Percentiles rank a stretch among this genome's conserved stretches.
Conservation (phyloP, 2,888 invertebrate species). For the Tortricodes alternella region DNA sequence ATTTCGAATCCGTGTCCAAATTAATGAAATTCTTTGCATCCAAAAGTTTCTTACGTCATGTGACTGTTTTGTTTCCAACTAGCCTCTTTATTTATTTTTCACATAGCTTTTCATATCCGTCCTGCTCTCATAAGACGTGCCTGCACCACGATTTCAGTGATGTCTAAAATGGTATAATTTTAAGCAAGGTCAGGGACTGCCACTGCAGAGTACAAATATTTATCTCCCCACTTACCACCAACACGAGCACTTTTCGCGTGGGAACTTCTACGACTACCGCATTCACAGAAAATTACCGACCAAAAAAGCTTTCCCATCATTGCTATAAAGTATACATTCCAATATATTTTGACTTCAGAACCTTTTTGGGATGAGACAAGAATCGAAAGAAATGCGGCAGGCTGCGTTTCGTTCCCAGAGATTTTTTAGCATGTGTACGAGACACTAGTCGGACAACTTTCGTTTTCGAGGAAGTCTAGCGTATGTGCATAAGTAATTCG, state of each 20-base stretch:
- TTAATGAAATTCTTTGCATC: slow-evolving; percentile 65
- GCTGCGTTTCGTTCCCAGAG: slow-evolving; percentile 56
- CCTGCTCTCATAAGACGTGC: slow-evolving; percentile 1
- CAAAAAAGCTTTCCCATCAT: background rate
- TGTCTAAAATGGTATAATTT: background rate
- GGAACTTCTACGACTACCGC: slow-evolving; percentile 49
- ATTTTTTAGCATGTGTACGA: slow-evolving; percentile 61
- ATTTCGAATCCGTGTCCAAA: slow-evolving; percentile 52
- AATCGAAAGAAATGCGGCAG: slow-evolving; percentile 39
- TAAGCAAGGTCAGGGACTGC: slow-evolving; percentile 59
- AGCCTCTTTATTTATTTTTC: background rate
- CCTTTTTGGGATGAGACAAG: slow-evolving; percentile 24
- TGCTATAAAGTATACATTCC: slow-evolving; percentile 26
- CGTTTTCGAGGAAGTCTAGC: slow-evolving; percentile 44
- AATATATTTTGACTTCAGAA: slow-evolving; percentile 4
- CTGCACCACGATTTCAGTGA: background rate
- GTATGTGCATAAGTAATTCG: slow-evolving; percentile 21
- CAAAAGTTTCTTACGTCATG: background rate
- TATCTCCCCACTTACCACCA: slow-evolving; percentile 72
- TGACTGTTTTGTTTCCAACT: background rate
- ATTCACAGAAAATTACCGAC: background rate
- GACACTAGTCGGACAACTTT: slow-evolving; percentile 52
- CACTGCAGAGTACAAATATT: slow-evolving; percentile 72
- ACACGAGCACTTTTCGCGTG: slow-evolving; percentile 67
- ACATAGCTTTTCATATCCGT: background rate